phyloP scores from a whole-genome alignment of 2,113 vertebrate species.

The Geococcyx californianus region DNA sequence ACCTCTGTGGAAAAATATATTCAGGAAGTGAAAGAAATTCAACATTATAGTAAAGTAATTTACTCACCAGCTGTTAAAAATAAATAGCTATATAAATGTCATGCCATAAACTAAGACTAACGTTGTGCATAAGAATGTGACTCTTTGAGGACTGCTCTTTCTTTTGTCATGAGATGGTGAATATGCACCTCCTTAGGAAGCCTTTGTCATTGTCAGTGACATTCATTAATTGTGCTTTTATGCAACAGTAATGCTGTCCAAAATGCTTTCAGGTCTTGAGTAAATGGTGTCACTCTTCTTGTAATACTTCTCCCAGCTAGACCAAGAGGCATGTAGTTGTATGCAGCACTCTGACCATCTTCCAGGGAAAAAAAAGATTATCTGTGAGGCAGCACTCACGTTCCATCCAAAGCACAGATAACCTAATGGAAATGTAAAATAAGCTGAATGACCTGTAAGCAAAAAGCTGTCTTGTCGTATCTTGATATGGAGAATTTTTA shows the following conservation, averaged over 20 bases:
- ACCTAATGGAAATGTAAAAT: not conserved
- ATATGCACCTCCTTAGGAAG: not conserved
- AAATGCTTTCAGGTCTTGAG: not conserved
- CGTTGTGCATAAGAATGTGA: constrained; percentile 1
- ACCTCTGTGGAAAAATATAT: not conserved
- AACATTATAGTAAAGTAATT: not conserved
- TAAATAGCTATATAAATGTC: constrained; percentile 35
- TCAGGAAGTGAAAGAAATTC: constrained; percentile 23
- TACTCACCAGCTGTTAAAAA: constrained; percentile 54
- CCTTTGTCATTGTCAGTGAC: not conserved
- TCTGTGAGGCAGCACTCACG: not conserved
- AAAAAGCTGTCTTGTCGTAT: not conserved
- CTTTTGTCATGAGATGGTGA: not conserved
- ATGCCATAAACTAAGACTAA: constrained; percentile 28
- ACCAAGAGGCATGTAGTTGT: not conserved
- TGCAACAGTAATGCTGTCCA: not conserved
- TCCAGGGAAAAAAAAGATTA: not conserved
- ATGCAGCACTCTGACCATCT: not conserved
- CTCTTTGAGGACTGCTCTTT: not conserved
- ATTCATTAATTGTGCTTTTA: not conserved
- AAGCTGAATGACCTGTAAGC: not conserved
- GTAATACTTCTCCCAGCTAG: not conserved
- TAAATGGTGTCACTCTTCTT: not conserved
- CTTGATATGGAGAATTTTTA: not conserved
- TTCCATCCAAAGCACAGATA: not conserved